Percentiles rank a stretch among this genome's conserved stretches.
phyloP scores from a whole-genome alignment of 2,113 vertebrate genomes.

The Lasiurus cinereus region DNA sequence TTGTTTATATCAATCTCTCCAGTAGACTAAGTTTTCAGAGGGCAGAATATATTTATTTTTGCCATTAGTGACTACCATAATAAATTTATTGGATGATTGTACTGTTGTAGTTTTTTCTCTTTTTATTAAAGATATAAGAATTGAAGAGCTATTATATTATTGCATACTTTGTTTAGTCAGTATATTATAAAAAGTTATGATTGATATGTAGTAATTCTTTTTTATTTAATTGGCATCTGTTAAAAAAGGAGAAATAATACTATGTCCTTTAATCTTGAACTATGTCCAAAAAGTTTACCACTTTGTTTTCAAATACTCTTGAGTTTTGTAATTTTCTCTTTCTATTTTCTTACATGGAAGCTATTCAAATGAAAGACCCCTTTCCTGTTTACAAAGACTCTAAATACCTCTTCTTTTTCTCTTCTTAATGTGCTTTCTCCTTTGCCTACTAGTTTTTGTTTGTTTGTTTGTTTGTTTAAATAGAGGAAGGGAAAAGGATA shows the following conservation, averaged over 20 bases:
- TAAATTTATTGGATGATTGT: constrained; percentile 14
- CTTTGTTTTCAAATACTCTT: neutral
- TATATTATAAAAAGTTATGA: neutral
- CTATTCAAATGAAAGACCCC: neutral
- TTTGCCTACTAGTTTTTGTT: constrained; percentile 24
- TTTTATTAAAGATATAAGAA: neutral
- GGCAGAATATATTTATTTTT: neutral
- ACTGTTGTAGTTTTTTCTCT: neutral
- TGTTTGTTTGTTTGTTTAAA: neutral
- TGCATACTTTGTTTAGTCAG: neutral
- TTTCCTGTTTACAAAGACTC: constrained; percentile 33
- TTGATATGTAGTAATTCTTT: constrained; percentile 40
- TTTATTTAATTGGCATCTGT: constrained; percentile 24
- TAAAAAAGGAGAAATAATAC: constrained; percentile 2
- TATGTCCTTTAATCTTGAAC: neutral
- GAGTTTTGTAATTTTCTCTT: neutral
- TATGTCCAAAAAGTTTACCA: neutral
- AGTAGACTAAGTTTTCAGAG: constrained; percentile 27
- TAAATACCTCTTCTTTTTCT: neutral
- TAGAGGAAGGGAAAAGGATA: too few relatives aligned
- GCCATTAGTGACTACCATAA: neutral
- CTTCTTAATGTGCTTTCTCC: neutral
- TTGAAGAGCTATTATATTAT: neutral
- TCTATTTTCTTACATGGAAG: constrained; percentile 27
- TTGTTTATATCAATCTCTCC: neutral